A percentile compares a stretch with the other conserved stretches of the same genome.
Evolutionary conservation across 92 coral and sea anemone genomes (phyloP).

Genomic region (Epizoanthus scotinus): DNA sequence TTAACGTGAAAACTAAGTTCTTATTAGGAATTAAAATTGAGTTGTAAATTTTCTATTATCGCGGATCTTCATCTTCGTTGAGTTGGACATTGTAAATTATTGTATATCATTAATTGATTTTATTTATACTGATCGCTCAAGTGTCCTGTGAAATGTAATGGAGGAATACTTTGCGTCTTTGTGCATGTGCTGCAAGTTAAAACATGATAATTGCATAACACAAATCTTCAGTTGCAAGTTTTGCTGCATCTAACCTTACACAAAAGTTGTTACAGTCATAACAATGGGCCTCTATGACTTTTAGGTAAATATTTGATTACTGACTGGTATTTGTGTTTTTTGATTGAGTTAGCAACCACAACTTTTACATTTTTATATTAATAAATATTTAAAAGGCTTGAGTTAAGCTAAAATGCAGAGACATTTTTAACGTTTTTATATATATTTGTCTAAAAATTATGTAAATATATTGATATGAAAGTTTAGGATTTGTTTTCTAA

Average conservation of each 20-base stretch:
- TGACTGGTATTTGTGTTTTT: background rate
- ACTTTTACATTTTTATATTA: too few species aligned
- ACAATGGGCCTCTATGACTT: background rate
- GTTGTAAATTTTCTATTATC: background rate
- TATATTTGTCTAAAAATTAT: too few species aligned
- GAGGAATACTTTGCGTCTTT: background rate
- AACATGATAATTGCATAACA: background rate
- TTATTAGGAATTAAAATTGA: background rate
- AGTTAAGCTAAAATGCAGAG: too few species aligned
- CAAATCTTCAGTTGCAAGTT: too few species aligned
- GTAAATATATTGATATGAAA: too few species aligned
- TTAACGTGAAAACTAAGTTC: background rate
- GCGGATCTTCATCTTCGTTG: background rate
- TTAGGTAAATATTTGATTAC: slow-evolving; percentile 1
- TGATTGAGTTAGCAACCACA: background rate
- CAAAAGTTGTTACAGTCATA: background rate
- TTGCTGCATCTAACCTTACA: background rate
- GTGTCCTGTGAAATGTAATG: background rate
- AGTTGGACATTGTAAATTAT: background rate
- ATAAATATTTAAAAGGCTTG: too few species aligned
- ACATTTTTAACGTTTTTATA: too few species aligned
- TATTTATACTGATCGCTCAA: background rate
- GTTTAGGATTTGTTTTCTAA: too few species aligned
- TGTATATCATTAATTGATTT: slow-evolving; percentile 3
- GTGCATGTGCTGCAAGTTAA: background rate